Base-by-base conservation (phyloP, 2,113 vertebrate genomes). In the Elgaria multicarinata region DNA sequence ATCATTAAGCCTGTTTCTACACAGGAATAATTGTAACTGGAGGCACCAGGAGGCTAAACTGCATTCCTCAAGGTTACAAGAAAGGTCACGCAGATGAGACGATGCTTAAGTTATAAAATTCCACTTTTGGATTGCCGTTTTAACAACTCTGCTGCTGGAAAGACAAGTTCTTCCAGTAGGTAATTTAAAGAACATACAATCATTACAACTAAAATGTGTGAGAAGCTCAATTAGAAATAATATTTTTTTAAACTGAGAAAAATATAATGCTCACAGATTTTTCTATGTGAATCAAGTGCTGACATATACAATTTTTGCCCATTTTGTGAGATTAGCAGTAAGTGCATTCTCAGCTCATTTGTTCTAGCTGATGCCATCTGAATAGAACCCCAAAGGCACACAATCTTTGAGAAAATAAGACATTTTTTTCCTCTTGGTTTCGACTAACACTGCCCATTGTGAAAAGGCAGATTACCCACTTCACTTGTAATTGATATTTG, bases 291-390 rank as follows among this genome's bases (percentile, higher is more conserved):
- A 91, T 95, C 89, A 93, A 83, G 79, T 95, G 96, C 97, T 98
- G 97, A 97, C 97, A 96, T 83, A 96, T 96, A 95, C 94, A 93
- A 81, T 97, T 98, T 95, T 94, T 95, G 91, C 94, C 94, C 83
- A 87, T 96, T 96, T 50, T 44, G 74, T 93, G 96, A 96, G 96
- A 97, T 96, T 87, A 93, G 92, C 95, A 96, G 92, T 87, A 95
- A 96, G 95, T 95, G 97, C 96, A 91, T 93, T 96, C 97, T 98
- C 97, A 97, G 97, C 97, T 97, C 97, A 95, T 98, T 98, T 97
- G 96, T 97, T 97, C 96, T 97, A 97, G 97, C 97, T 97, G 98
- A 98, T 98, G 97, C 97, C 97, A 98, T 98, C 97, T 95, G 76
- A 98, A 97, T 91, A 94, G 94, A 78, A 92, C 97, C 97, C 97